Conservation (phyloP, 1,140 invertebrate species). For the Metaphire vulgaris region DNA sequence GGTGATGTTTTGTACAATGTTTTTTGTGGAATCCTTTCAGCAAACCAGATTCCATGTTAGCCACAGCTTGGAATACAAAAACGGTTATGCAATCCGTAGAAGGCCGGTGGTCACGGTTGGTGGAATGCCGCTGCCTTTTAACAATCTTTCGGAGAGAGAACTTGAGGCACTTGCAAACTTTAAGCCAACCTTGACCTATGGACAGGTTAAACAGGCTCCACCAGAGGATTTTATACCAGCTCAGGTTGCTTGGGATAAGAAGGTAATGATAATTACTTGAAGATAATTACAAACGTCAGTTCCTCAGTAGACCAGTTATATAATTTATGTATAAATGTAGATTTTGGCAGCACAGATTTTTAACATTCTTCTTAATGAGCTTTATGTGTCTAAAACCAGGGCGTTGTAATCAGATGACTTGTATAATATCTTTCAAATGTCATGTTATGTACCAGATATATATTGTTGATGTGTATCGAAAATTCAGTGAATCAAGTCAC, state of each 20-base stretch:
- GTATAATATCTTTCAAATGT: no score
- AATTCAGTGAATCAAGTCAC: not conserved
- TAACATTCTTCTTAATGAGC: slow-evolving; percentile 49
- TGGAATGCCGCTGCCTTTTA: slow-evolving; percentile 37
- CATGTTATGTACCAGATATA: no score
- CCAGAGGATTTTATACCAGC: slow-evolving; percentile 2
- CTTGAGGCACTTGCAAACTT: not conserved
- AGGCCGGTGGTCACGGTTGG: slow-evolving; percentile 8
- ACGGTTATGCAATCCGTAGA: not conserved
- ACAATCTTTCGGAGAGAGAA: slow-evolving; percentile 35
- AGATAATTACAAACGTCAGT: not conserved
- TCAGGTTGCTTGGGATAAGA: slow-evolving; percentile 11
- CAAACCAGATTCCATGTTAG: slow-evolving; percentile 13
- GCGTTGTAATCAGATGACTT: no score
- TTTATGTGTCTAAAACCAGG: no score
- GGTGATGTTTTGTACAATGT: no score
- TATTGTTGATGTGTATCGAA: no score
- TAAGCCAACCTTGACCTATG: slow-evolving; percentile 12
- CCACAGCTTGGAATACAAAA: slow-evolving; percentile 6
- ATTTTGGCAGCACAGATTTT: not conserved
- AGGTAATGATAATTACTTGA: not conserved
- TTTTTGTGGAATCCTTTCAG: no score
- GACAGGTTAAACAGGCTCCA: slow-evolving; percentile 4
- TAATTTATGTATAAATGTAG: not conserved
- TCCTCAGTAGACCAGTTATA: not conserved